These are phyloP conservation scores for Phenganax marumi DNA, from an alignment of 92 coral and sea anemone genomes.

Conservation along the genomic window DNA sequence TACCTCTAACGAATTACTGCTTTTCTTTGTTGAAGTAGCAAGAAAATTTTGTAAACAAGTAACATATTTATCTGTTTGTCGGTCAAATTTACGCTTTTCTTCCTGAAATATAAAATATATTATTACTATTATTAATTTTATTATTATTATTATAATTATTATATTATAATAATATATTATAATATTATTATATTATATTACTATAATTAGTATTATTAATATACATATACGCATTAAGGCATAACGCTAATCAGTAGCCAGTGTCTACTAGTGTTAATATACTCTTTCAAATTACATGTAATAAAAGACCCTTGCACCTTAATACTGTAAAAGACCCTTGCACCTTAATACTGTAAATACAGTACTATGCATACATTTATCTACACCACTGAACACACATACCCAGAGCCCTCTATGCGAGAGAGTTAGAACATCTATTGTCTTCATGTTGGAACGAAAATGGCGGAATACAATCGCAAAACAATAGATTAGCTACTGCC, in stretches of 20 bases:
- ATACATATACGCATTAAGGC: background rate
- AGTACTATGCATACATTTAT: background rate
- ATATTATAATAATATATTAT: background rate
- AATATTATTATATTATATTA: background rate
- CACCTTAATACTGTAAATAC: background rate
- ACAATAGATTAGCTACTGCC: no score
- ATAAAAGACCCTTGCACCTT: no score
- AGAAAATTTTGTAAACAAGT: slow-evolving; percentile 75
- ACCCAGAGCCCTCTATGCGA: no score
- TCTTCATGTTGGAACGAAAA: no score
- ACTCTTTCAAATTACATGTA: no score
- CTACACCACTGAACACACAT: background rate
- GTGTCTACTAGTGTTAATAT: no score
- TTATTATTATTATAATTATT: background rate
- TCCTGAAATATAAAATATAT: slow-evolving; percentile 59
- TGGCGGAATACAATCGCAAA: no score
- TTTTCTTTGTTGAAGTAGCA: slow-evolving; percentile 83
- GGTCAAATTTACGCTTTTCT: slow-evolving; percentile 94
- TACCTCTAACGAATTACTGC: slow-evolving; percentile 36
- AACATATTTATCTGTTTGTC: slow-evolving; percentile 90
- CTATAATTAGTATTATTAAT: background rate
- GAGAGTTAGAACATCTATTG: no score
- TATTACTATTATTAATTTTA: background rate
- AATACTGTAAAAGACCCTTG: background rate
- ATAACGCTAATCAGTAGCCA: no score